These are phyloP conservation scores for Adineta ricciae DNA, from an alignment of 2,888 invertebrate genomes.

Conservation along the genomic window DNA sequence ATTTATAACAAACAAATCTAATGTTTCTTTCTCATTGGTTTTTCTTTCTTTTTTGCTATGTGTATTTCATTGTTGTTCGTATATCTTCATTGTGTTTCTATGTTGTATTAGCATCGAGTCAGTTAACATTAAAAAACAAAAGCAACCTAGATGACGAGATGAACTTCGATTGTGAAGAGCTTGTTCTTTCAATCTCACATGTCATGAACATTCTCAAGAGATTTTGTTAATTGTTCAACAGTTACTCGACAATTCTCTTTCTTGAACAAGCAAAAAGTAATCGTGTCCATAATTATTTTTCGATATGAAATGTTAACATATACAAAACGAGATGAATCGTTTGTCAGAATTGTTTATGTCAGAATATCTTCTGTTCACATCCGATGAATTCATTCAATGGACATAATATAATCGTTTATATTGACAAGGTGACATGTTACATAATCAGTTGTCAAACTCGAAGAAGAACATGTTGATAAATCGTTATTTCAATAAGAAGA, in stretches of 20 bases:
- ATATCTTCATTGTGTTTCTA: not conserved
- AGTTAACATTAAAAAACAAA: not conserved
- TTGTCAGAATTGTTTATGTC: not conserved
- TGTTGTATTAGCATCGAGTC: slow-evolving; percentile 1
- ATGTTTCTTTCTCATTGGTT: not conserved
- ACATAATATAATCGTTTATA: not conserved
- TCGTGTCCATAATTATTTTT: not conserved
- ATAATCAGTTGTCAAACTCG: not conserved
- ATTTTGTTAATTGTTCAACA: not conserved
- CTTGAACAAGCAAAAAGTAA: not conserved
- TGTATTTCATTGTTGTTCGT: not conserved
- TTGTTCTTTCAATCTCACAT: not conserved
- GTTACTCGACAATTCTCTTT: not conserved
- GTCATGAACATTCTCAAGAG: not conserved
- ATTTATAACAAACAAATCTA: not conserved
- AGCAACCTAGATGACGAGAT: not conserved
- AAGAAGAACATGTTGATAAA: not conserved
- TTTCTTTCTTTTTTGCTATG: not conserved
- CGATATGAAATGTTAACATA: not conserved
- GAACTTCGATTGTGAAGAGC: not conserved
- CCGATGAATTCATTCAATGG: not conserved
- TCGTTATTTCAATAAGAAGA: too few relatives aligned
- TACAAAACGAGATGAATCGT: not conserved
- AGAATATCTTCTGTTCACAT: not conserved
- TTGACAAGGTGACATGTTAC: not conserved